Base-by-base conservation (phyloP, 92 coral and sea anemone species). In the Zoanthus sansibaricus region DNA sequence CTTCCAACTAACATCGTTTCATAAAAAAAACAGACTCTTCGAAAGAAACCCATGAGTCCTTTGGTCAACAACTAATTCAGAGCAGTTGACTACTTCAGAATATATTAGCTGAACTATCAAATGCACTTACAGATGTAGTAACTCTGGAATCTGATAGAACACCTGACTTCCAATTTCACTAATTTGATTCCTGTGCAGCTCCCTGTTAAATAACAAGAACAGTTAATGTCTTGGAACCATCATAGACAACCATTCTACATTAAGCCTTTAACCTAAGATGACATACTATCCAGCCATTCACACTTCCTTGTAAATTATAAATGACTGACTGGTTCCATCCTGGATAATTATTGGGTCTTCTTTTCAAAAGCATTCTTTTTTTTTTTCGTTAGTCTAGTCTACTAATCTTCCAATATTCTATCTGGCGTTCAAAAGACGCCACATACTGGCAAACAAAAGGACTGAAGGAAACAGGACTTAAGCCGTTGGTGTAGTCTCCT, bases 61-160 rank as follows among this genome's bases (percentile, higher is more conserved):
- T 49, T 7, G 6, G 54, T 49, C 9, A 3, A 7, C 12, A 33
- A 68, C 9, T 9, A 8, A 67, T 3, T 14, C 20, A 48, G 16
- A n/a, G n/a, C 20, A 16, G 31, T 58, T 58, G 66, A 62, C 6
- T 1, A 62, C 21, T 59, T 20, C n/a, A 73, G 9, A 16, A n/a
- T 51, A 5, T n/a, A n/a, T n/a, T n/a, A n/a, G n/a, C n/a, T n/a
- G n/a, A n/a, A 25, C 25, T 25, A 25, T 32, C 44, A 37, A 79
- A 1, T 44, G 44, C 51, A 91, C 99, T 93, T 92, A 96, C 99
- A 96, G 90, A 83, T 96, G 98, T 1, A 95, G 93, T 44, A 96
- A 91, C 82, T 96, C 96, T 59, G 98, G 99, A 17, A 96, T 96
- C 55, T 93, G 86, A 86, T 91, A 92, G 87, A 96, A 94, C 20